A percentile compares a stretch with the other conserved stretches of the same genome.
Conservation (phyloP, 2,113 vertebrate species). For the Oxygymnocypris stewartii region DNA sequence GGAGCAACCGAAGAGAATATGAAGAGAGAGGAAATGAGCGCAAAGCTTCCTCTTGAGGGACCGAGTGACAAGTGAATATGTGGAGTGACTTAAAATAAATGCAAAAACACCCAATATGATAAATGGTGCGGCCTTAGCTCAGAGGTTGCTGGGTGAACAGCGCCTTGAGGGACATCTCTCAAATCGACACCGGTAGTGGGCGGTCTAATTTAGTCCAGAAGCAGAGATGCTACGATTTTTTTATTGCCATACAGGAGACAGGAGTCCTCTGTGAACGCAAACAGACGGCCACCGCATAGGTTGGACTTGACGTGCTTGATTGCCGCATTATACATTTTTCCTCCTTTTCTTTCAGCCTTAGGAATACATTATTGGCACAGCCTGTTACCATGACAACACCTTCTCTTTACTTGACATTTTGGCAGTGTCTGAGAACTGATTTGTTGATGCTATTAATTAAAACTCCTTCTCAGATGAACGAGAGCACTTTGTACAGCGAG, state of each 20-base stretch:
- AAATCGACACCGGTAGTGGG: slow-evolving; percentile 8
- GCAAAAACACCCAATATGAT: slow-evolving; percentile 31
- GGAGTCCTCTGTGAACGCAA: slow-evolving; percentile 24
- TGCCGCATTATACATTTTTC: slow-evolving; percentile 33
- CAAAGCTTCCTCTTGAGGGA: neutral
- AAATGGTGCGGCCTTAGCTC: slow-evolving; percentile 25
- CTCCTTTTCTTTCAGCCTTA: slow-evolving; percentile 46
- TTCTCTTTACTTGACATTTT: slow-evolving; percentile 55
- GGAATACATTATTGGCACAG: slow-evolving; percentile 59
- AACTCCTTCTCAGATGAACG: slow-evolving; percentile 41
- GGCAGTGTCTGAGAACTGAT: slow-evolving; percentile 49
- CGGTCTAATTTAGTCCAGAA: slow-evolving; percentile 30
- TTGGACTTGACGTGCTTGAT: slow-evolving; percentile 48
- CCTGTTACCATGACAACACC: slow-evolving; percentile 63
- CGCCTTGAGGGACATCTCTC: neutral
- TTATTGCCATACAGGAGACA: neutral
- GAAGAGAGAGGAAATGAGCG: neutral
- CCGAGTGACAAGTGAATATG: neutral
- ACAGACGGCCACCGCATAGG: slow-evolving; percentile 40
- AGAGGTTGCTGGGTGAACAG: slow-evolving; percentile 8
- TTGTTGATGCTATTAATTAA: slow-evolving; percentile 62
- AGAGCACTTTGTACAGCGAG: slow-evolving; percentile 22
- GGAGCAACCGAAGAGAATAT: neutral
- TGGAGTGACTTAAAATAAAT: slow-evolving; percentile 25
- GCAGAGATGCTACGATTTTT: neutral